Base-by-base conservation (phyloP, 1,140 invertebrate genomes). In the Sitophilus oryzae region DNA sequence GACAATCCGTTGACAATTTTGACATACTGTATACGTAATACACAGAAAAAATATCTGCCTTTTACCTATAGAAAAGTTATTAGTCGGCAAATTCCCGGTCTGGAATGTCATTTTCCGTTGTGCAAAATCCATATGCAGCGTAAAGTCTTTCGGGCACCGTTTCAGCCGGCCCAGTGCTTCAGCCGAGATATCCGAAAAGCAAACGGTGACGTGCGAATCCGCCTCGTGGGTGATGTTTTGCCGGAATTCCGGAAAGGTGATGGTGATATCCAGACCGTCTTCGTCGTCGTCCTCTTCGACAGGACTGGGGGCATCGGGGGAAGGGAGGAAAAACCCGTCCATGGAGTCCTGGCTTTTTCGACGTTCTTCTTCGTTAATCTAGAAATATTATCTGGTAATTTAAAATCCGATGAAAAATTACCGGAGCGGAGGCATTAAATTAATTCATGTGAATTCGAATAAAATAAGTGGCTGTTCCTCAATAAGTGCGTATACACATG, bases 101-200 rank as follows among this genome's bases (percentile, higher is more conserved):
- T 59, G 57, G 19, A 59, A 59, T 18, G 54, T 38, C 43, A 59
- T 35, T 37, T 54, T 54, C 19, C 57, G 51, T 22, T 54, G 45
- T 15, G 52, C 47, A 36, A 59, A 59, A 23, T 59, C 51, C 57
- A 59, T 59, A 8, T 45, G 34, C 36, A 54, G 48, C 2, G 57
- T 59, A 36, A 59, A 59, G n/a, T 59, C 57, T 43, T 59, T 59
- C 25, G 57, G 57, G 46, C 57, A 59, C 18, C 57, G 38, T 23
- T 59, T 59, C 30, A 59, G 16, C n/a, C 35, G 20, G 1, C 47
- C 37, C 8, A 58, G 19, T 19, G 56, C 56, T 49, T 58, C 56
- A 18, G 43, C 56, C n/a, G 56, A 58, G 5, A 58, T 53, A 25
- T 48, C 43, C 1, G 56, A 58, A 15, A 58, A 44, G 43, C 49